A percentile compares a stretch with the other conserved stretches of the same genome.
These are phyloP conservation scores for Polypterus bichir DNA, from an alignment of 2,113 vertebrate genomes.

Conservation along the genomic window DNA sequence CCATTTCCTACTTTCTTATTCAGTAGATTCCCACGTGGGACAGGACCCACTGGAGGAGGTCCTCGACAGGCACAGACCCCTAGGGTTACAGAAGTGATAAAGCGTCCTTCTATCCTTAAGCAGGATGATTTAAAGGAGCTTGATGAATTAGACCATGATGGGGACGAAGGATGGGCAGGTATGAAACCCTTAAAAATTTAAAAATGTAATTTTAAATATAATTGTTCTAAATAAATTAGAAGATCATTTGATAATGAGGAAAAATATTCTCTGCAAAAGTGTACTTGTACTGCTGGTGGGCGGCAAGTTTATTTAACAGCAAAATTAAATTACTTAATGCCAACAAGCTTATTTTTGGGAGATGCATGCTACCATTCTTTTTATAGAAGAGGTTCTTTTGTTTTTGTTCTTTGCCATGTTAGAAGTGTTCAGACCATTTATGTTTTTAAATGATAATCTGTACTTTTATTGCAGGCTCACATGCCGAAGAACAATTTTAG, in stretches of 20 bases:
- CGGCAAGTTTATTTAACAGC: too few species aligned
- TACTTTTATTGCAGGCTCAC: too few species aligned
- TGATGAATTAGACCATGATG: constrained; percentile 81
- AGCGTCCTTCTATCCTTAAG: constrained; percentile 79
- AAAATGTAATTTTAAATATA: background rate
- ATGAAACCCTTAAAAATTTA: background rate
- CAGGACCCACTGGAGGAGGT: constrained; percentile 48
- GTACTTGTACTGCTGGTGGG: too few species aligned
- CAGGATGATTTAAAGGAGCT: constrained; percentile 88
- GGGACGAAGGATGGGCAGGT: constrained; percentile 90
- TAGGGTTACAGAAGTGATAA: constrained; percentile 59
- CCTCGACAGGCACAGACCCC: constrained; percentile 55
- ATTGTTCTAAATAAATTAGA: background rate
- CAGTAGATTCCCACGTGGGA: constrained; percentile 64
- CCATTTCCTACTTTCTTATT: background rate
- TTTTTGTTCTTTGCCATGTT: too few species aligned
- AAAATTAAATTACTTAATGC: too few species aligned
- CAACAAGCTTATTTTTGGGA: too few species aligned
- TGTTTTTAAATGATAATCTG: too few species aligned
- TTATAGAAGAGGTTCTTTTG: too few species aligned
- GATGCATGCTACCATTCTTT: too few species aligned
- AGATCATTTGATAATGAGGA: background rate
- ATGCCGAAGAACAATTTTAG: too few species aligned
- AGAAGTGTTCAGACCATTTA: too few species aligned
- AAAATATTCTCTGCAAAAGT: too few species aligned